These are phyloP conservation scores for Orycteropus afer DNA, from an alignment of 2,113 vertebrate genomes.

Conservation along the genomic window DNA sequence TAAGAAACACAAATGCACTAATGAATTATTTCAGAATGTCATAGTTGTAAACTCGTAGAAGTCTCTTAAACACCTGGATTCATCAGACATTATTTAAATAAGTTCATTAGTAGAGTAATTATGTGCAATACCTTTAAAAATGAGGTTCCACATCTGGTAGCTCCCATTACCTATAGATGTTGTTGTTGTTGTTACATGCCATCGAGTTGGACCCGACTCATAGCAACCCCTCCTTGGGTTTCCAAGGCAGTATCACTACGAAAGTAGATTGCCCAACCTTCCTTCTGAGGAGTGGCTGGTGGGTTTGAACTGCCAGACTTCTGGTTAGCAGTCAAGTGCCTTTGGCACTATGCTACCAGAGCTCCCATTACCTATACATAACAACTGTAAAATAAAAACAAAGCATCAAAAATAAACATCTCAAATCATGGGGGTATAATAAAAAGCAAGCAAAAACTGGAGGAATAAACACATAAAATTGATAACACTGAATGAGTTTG, in stretches of 20 bases:
- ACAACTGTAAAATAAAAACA: neutral
- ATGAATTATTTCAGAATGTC: conserved; percentile 28
- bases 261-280: too few relatives aligned
- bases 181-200: too few relatives aligned
- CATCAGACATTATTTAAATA: neutral
- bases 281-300: too few relatives aligned
- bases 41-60: neutral
- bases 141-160: neutral
- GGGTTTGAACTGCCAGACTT: too few relatives aligned
- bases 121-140: conserved; percentile 33
- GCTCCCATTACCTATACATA: neutral
- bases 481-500: neutral
- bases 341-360: too few relatives aligned
- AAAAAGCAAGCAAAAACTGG: neutral
- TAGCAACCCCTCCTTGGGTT: too few relatives aligned
- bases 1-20: neutral
- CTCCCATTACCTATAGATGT: neutral
- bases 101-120: neutral
- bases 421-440: neutral
- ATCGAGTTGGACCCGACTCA: too few relatives aligned
- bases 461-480: neutral
- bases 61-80: neutral
- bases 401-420: neutral
- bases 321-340: too few relatives aligned
- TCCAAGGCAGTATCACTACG: too few relatives aligned